Base-by-base conservation (phyloP, 2,888 invertebrate species). In the Synergus laeviventris region DNA sequence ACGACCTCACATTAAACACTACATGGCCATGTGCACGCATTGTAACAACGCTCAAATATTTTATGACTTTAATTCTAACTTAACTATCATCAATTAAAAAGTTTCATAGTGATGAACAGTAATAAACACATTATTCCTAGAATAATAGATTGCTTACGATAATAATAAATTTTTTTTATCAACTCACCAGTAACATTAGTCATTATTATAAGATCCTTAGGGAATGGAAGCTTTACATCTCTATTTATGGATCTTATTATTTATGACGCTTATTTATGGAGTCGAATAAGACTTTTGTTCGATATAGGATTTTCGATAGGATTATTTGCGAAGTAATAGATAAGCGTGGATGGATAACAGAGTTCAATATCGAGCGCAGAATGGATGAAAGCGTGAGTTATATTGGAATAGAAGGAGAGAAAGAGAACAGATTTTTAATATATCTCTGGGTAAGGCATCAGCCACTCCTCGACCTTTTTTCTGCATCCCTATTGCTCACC, bases 391-490 rank as follows among this genome's bases (percentile, higher is more conserved):
- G 36, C 36, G 49, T 70, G 49, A 36, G 70, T 54, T n/a, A 49
- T 70, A 70, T 70, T 70, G 49, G 24, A 49, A 70, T 49, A 54
- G 49, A 31, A 54, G 5, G 36, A 36, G 70, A 54, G n/a, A 49
- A 70, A 24, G 49, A 31, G 70, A 70, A 45, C 49, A 54, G 49
- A 54, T 70, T 70, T 70, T 54, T 70, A 70, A 70, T 70, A 70
- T 70, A 70, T 66, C 66, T 45, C 45, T 66, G 66, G 45, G 45
- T 70, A 70, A 49, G 70, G 70, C 36, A 66, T 66, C 66, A 45
- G 45, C 45, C 16, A 45, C 42, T 39, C 54, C n/a, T 54, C 45
- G 66, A 66, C 14, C 45, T 24, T 66, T 42, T 45, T 66, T 64
- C n/a, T 66, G 11, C 24, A 4, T 36, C 49, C 49, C 36, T 31